Base-by-base conservation (phyloP, 2,888 invertebrate species). In the Toxonevra muliebris region DNA sequence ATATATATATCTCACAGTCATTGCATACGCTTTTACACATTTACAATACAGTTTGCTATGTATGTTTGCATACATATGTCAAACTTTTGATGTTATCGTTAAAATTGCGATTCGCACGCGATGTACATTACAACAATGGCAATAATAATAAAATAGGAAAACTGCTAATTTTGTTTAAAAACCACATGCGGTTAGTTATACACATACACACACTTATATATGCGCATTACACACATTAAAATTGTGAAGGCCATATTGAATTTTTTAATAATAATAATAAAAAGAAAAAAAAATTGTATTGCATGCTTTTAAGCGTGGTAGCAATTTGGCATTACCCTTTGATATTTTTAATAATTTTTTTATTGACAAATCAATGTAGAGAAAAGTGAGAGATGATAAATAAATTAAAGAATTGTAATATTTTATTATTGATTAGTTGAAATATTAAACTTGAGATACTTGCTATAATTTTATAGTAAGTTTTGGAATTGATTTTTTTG, bases 51-150 rank as follows among this genome's bases (percentile, higher is more conserved):
- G 13, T 45, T 11, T 45, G 2, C 45, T 12, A 2, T 2, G 48
- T 48, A 17, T 9, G 10, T 53, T 15, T 58, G 17, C 42, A 30
- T 52, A 45, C 40, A 64, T 57, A 50, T 57, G 64, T 48, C 57
- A 57, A 64, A 64, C 45, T 64, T 64, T 57, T 64, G 64, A 57
- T 50, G 19, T 57, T 64, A 64, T 57, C 58, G 64, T 57, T 40
- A 64, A 64, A 64, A 64, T 57, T 64, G 43, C 50, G 58, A 15
- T 40, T 48, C 64, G 64, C 64, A 64, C 64, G 64, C 64, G 64
- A 64, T 64, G 42, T 41, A 13, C 20, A 45, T 30, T 30, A 30
- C 20, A 13, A 48, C 48, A 8, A 15, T 1, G 1, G 15, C 48
- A 45, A 60, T 45, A 43, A 53, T 30, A 30, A 30, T 30, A 30